Conservation (phyloP, 2,113 vertebrate genomes). For the Fulmarus glacialis region DNA sequence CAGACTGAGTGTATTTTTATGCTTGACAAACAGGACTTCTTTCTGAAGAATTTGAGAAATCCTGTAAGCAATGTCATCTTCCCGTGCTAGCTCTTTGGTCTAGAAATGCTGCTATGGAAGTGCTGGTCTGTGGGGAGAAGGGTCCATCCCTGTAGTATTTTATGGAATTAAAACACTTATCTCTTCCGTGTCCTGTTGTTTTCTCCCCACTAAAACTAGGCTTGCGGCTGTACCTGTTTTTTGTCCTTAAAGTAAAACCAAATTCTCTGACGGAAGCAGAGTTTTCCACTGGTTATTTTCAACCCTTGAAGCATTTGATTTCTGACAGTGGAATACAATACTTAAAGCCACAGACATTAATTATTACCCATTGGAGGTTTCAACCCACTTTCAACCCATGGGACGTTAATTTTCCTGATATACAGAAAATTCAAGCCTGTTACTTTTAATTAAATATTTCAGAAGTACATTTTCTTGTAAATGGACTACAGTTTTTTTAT, state of each 20-base stretch:
- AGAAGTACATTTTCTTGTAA: constrained; percentile 33
- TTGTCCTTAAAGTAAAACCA: neutral
- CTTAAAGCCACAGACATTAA: constrained; percentile 52
- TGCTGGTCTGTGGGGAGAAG: neutral
- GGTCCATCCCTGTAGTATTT: neutral
- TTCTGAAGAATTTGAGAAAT: constrained; percentile 18
- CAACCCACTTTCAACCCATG: constrained; percentile 55
- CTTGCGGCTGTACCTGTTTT: neutral
- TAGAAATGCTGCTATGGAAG: neutral
- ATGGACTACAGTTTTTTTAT: constrained; percentile 23
- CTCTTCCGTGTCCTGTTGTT: neutral
- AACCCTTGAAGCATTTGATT: neutral
- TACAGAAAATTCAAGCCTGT: constrained; percentile 31
- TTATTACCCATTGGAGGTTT: constrained; percentile 54
- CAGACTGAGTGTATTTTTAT: neutral
- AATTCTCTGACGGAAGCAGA: neutral
- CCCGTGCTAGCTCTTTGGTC: neutral
- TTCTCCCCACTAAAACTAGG: neutral
- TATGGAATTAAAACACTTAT: neutral
- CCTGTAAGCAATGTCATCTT: neutral
- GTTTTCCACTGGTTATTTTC: constrained; percentile 1
- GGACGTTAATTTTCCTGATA: constrained; percentile 57
- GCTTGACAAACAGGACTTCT: neutral
- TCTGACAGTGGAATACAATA: constrained; percentile 41
- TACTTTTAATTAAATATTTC: constrained; percentile 65